Evolutionary conservation across 2,888 invertebrate genomes (phyloP), one percentile per base, ranked within the genome.

Genomic region (Pristionchus mayeri): DNA sequence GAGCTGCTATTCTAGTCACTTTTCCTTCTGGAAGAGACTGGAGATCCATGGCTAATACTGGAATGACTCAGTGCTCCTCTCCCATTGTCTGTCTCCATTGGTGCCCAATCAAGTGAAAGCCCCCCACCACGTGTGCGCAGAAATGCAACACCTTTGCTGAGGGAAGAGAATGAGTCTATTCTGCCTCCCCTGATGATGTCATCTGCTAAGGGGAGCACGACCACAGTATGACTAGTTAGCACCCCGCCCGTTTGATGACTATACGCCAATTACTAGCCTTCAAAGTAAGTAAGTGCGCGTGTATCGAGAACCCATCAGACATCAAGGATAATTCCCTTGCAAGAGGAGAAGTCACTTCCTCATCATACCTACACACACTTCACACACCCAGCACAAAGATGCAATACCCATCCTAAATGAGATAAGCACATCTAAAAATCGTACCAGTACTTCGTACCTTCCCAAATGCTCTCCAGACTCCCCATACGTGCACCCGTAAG

Each of bases 401-500:
- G n/a, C n/a, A n/a, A 44, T 44, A 44, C 87, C 87, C 37, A 84
- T 84, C 63, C 78, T 54, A 52, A 84, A 63, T 44, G 6, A 44
- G 44, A 44, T 75, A 87, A 87, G 57, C 85, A 87, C 67, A 83
- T 87, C 13, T 86, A 76, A 18, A 87, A 87, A 57, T 87, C 87
- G 52, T 76, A 50, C 76, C 63, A 87, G 71, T 57, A 81, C 57
- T 81, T 60, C 34, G 78, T 16, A 87, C 87, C 50, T 87, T 84
- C n/a, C 44, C 44, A 44, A 13, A 6, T 9, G 44, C n/a, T 44
- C 44, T 44, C 13, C 44, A 44, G 44, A 6, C 44, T 44, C 13
- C 44, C 6, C 13, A 44, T 13, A 44, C n/a, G n/a, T n/a, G n/a
- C n/a, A n/a, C n/a, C n/a, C n/a, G n/a, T n/a, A n/a, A n/a, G n/a